A percentile compares a stretch with the other conserved stretches of the same genome.
These are phyloP conservation scores for Gasterosteus nipponicus DNA, from an alignment of 2,113 vertebrate genomes.

Conservation along the genomic window DNA sequence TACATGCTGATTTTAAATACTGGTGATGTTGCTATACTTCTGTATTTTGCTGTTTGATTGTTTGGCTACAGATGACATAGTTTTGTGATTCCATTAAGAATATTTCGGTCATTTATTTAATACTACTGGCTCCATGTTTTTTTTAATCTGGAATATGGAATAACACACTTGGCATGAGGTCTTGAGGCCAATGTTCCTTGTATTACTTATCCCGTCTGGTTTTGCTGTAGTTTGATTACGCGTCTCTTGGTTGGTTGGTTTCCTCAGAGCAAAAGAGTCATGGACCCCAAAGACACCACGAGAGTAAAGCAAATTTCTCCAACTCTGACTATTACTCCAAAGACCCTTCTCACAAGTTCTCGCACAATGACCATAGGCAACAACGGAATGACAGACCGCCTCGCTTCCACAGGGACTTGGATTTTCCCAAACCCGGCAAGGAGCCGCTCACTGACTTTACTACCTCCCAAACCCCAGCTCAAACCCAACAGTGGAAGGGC, in stretches of 20 bases:
- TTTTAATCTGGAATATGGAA: too few relatives aligned
- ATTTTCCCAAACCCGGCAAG: conserved; percentile 85
- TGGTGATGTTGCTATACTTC: not conserved
- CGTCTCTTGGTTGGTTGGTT: conserved; percentile 2
- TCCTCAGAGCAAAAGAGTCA: conserved; percentile 89
- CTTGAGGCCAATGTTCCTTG: not conserved
- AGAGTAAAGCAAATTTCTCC: conserved; percentile 78
- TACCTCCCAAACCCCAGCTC: conserved; percentile 70
- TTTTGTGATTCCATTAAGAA: not conserved
- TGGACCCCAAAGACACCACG: conserved; percentile 79
- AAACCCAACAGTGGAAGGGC: conserved; percentile 81
- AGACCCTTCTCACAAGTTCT: conserved; percentile 84
- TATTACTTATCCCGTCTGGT: not conserved
- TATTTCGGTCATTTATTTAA: not conserved
- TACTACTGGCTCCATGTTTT: not conserved
- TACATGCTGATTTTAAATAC: not conserved
- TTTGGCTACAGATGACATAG: not conserved
- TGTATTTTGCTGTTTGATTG: not conserved
- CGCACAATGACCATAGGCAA: conserved; percentile 86
- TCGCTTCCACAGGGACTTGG: conserved; percentile 91
- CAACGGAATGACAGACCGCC: conserved; percentile 91
- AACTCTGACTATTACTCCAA: conserved; percentile 85
- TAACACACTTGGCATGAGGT: not conserved
- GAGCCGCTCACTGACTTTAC: conserved; percentile 78
- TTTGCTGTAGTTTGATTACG: not conserved